These are phyloP conservation scores for Strix uralensis DNA, from an alignment of 2,113 vertebrate species.

Conservation along the genomic window DNA sequence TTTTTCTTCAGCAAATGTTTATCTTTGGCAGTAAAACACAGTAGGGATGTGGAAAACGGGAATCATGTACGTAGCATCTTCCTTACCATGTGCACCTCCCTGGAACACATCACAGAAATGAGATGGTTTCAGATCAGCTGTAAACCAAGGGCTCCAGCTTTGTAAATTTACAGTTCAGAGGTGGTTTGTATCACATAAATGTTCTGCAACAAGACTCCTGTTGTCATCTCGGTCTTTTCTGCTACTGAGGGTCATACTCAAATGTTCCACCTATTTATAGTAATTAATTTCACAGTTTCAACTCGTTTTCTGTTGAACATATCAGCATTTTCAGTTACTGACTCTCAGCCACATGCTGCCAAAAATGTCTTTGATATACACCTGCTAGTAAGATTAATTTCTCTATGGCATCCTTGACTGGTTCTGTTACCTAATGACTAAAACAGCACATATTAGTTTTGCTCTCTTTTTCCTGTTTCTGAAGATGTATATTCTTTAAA, in stretches of 20 bases:
- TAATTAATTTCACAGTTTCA: slow-evolving; percentile 47
- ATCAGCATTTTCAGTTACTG: slow-evolving; percentile 9
- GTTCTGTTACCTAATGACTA: not conserved
- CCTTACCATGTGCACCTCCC: not conserved
- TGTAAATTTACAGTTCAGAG: not conserved
- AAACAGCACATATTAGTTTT: not conserved
- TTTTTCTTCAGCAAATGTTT: not conserved
- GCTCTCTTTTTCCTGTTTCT: not conserved
- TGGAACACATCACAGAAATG: not conserved
- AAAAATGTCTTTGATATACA: not conserved
- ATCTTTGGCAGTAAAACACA: not conserved
- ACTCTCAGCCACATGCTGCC: not conserved
- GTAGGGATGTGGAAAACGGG: not conserved
- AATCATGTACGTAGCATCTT: not conserved
- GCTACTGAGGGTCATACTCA: not conserved
- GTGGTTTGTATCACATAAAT: not conserved
- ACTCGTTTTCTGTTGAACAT: not conserved
- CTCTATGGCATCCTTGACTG: not conserved
- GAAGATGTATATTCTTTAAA: not conserved
- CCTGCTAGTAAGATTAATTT: not conserved
- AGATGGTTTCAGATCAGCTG: not conserved
- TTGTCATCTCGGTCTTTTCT: not conserved
- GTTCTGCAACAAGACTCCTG: slow-evolving; percentile 11
- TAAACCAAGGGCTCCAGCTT: not conserved
- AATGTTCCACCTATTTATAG: slow-evolving; percentile 47